Evolutionary conservation across 1,140 invertebrate species (phyloP).

Genomic region (Gryon sp.): DNA sequence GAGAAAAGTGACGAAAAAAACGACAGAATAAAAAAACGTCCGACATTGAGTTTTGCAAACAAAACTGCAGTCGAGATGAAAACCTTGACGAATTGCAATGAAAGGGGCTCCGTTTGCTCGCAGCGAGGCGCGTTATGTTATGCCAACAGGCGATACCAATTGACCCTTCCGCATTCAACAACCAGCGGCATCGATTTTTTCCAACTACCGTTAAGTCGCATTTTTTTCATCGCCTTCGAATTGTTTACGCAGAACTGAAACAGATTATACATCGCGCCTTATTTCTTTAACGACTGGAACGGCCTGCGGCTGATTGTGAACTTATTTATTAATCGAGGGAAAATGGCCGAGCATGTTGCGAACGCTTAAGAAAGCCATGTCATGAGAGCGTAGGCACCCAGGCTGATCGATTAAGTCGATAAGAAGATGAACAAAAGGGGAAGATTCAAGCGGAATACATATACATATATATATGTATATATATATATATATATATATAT

Average conservation of each 20-base stretch:
- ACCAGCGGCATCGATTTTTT: conserved; percentile 21
- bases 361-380: conserved; percentile 23
- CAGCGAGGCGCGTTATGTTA: conserved; percentile 51
- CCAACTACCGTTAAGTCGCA: conserved; percentile 24
- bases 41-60: conserved; percentile 20
- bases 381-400: conserved; percentile 42
- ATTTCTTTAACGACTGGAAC: background rate
- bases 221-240: conserved; percentile 2
- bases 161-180: conserved; percentile 60
- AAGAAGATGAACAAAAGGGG: conserved; percentile 48
- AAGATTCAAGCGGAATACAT: conserved; percentile 25
- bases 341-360: conserved; percentile 13
- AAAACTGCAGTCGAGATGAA: conserved; percentile 66
- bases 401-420: conserved; percentile 54
- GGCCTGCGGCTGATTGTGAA: background rate
- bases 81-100: conserved; percentile 68
- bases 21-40: background rate
- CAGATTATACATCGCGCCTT: background rate
- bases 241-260: conserved; percentile 16
- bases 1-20: conserved; percentile 9
- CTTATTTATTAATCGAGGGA: conserved; percentile 33
- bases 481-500: no score
- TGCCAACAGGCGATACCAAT: conserved; percentile 64
- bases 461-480: conserved; percentile 10
- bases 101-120: conserved; percentile 62